These are phyloP conservation scores for Gymnobelideus leadbeateri DNA, from an alignment of 2,113 vertebrate species.

Conservation along the genomic window DNA sequence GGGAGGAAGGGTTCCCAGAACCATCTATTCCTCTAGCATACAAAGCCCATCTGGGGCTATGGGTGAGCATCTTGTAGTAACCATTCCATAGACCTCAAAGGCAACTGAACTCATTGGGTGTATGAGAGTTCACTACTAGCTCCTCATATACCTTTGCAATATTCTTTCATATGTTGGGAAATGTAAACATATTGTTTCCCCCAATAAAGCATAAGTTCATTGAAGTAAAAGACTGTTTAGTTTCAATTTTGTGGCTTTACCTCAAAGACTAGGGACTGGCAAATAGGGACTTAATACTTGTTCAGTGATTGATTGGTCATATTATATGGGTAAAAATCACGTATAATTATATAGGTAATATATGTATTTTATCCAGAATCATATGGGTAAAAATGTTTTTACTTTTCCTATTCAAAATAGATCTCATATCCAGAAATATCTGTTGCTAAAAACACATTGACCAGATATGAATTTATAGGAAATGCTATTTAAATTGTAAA, in stretches of 20 bases:
- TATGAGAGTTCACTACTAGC: neutral
- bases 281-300: neutral
- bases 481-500: neutral
- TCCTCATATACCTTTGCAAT: neutral
- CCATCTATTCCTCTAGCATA: neutral
- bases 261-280: neutral
- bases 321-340: neutral
- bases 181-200: neutral
- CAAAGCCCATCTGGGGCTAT: neutral
- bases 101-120: neutral
- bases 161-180: neutral
- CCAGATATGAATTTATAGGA: neutral
- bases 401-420: neutral
- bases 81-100: neutral
- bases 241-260: neutral
- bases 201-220: neutral
- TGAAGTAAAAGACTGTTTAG: neutral
- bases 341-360: neutral
- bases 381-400: neutral
- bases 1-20: neutral
- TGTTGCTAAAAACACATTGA: neutral
- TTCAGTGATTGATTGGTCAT: neutral
- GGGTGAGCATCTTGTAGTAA: neutral
- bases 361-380: neutral
- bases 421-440: neutral